phyloP scores from a whole-genome alignment of 64 coral and sea anemone species.

The Pachyseris speciosa region DNA sequence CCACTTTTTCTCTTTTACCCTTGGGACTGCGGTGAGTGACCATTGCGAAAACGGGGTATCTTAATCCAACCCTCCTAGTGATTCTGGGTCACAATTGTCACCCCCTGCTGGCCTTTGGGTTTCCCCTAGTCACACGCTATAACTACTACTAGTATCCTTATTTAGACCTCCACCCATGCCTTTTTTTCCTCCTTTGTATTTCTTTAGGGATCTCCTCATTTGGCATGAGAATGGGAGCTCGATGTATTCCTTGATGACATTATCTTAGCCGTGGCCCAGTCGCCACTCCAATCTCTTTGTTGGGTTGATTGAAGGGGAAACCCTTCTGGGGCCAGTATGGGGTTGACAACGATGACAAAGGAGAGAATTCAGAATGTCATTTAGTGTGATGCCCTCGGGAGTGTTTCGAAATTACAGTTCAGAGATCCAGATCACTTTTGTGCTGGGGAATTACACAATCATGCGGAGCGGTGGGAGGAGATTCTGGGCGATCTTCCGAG shows the following conservation, averaged over 20 bases:
- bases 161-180: too few relatives aligned
- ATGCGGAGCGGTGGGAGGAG: neutral
- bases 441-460: neutral
- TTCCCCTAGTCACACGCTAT: neutral
- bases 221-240: neutral
- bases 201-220: neutral
- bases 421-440: constrained; percentile 26
- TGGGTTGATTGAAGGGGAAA: neutral
- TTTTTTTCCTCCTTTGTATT: neutral
- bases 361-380: neutral
- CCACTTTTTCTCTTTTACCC: neutral
- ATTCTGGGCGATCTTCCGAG: neutral
- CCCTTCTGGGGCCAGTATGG: too few relatives aligned
- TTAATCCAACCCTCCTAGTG: constrained; percentile 28
- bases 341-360: neutral
- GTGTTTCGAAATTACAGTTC: constrained; percentile 6
- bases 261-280: neutral
- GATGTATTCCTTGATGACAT: neutral
- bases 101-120: constrained; percentile 17
- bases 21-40: neutral
- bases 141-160: too few relatives aligned
- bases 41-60: neutral
- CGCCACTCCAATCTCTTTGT: neutral
- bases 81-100: constrained; percentile 59
- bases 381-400: neutral